Conservation (phyloP, 1,140 invertebrate species). For the Drosophila bocqueti region DNA sequence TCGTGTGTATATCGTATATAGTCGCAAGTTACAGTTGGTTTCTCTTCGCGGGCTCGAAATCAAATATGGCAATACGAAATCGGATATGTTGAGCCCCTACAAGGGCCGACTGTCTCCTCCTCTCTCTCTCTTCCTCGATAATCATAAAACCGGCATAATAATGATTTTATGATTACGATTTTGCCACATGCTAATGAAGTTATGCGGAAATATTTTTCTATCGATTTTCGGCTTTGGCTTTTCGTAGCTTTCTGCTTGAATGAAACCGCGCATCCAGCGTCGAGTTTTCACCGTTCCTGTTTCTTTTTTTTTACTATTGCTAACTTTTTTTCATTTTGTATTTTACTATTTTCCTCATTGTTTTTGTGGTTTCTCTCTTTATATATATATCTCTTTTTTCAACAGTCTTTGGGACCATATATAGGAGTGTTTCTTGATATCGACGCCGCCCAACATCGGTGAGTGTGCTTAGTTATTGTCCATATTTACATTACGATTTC, state of each 20-base stretch:
- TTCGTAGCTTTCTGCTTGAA: conserved; percentile 26
- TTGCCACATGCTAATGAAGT: conserved; percentile 60
- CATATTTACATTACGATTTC: conserved; percentile 68
- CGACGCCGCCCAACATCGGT: conserved; percentile 51
- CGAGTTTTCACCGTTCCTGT: conserved; percentile 48
- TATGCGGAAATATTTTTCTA: conserved; percentile 69
- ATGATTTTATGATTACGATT: conserved; percentile 21
- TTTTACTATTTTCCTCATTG: conserved; percentile 36
- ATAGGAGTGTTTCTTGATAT: conserved; percentile 35
- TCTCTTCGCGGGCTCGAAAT: conserved; percentile 44
- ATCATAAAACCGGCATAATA: conserved; percentile 9
- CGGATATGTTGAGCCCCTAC: conserved; percentile 59
- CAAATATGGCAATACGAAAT: conserved; percentile 54
- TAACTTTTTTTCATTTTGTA: background rate
- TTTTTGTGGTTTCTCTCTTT: conserved; percentile 23
- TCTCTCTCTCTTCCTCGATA: background rate
- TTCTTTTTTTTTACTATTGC: conserved; percentile 17
- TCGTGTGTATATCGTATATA: conserved; percentile 39
- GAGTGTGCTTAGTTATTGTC: conserved; percentile 62
- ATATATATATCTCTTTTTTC: conserved; percentile 17
- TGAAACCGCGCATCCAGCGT: conserved; percentile 69
- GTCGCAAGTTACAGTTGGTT: conserved; percentile 64
- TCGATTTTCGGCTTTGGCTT: conserved; percentile 19
- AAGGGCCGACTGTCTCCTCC: conserved; percentile 1
- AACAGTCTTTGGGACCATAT: conserved; percentile 75